phyloP scores from a whole-genome alignment of 2,888 invertebrate genomes.

The Aromia moschata region DNA sequence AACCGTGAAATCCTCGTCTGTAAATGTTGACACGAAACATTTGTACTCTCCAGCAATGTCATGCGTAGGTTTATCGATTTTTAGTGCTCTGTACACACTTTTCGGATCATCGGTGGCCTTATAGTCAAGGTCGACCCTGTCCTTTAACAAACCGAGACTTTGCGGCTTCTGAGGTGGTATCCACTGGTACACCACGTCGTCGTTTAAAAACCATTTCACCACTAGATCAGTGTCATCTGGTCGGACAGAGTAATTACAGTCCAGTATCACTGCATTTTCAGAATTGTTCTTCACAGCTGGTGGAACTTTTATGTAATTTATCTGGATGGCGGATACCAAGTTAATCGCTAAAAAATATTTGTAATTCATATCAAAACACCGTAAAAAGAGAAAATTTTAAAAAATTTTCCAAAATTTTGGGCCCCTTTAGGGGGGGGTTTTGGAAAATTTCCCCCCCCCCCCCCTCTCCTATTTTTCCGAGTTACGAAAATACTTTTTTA shows the following conservation, averaged over 20 bases:
- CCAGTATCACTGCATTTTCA: conserved; percentile 68
- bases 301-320: conserved; percentile 61
- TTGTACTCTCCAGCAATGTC: conserved; percentile 79
- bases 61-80: conserved; percentile 73
- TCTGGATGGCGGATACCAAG: conserved; percentile 50
- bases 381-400: background rate
- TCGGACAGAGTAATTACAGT: conserved; percentile 75
- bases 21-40: conserved; percentile 75
- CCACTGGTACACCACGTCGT: conserved; percentile 83
- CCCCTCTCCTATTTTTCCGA: too few species aligned
- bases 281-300: conserved; percentile 59
- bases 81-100: conserved; percentile 76
- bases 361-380: background rate
- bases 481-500: too few species aligned
- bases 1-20: conserved; percentile 72
- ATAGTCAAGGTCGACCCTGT: conserved; percentile 71
- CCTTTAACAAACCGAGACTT: conserved; percentile 68
- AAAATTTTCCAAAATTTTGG: background rate
- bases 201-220: conserved; percentile 74
- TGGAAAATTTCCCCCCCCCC: too few species aligned
- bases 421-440: too few species aligned
- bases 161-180: conserved; percentile 76
- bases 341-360: conserved; percentile 5
- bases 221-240: conserved; percentile 74
- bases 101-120: conserved; percentile 73